phyloP scores from a whole-genome alignment of 2,888 invertebrate species.

The Erynnis tages region DNA sequence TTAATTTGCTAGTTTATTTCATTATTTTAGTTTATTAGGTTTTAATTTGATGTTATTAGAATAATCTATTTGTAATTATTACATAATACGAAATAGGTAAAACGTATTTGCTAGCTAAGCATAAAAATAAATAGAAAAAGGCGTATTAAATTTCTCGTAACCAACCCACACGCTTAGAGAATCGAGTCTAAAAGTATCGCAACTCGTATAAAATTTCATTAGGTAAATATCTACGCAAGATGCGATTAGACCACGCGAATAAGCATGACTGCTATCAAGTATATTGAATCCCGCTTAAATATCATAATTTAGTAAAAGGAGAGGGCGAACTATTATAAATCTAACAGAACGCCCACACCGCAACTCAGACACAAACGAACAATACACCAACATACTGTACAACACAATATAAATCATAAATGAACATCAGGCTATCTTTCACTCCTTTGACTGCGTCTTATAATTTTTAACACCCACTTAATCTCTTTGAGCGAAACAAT shows the following conservation, averaged over 20 bases:
- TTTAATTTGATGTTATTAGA: too few species aligned
- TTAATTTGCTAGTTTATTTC: too few species aligned
- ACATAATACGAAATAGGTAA: too few species aligned
- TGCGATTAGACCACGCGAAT: conserved; percentile 13
- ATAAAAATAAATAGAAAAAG: neutral
- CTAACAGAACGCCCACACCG: conserved; percentile 65
- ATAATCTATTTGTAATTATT: too few species aligned
- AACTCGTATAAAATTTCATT: neutral
- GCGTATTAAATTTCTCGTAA: neutral
- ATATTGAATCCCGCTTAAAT: conserved; percentile 42
- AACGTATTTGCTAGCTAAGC: too few species aligned
- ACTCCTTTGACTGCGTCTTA: conserved; percentile 67
- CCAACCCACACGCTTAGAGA: neutral
- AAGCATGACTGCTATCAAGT: conserved; percentile 24
- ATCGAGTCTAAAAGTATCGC: conserved; percentile 3
- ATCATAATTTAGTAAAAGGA: conserved; percentile 52
- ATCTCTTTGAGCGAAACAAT: conserved; percentile 64
- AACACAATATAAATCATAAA: conserved; percentile 75
- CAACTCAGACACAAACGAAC: conserved; percentile 51
- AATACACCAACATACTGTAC: conserved; percentile 65
- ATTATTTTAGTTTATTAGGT: too few species aligned
- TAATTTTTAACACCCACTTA: conserved; percentile 80
- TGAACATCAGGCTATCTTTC: conserved; percentile 68
- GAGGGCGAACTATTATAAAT: conserved; percentile 66
- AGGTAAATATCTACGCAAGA: conserved; percentile 15